These are phyloP conservation scores for Halichondria panicea DNA, from an alignment of 37 sponge, comb jelly and placozoan species.

Conservation along the genomic window DNA sequence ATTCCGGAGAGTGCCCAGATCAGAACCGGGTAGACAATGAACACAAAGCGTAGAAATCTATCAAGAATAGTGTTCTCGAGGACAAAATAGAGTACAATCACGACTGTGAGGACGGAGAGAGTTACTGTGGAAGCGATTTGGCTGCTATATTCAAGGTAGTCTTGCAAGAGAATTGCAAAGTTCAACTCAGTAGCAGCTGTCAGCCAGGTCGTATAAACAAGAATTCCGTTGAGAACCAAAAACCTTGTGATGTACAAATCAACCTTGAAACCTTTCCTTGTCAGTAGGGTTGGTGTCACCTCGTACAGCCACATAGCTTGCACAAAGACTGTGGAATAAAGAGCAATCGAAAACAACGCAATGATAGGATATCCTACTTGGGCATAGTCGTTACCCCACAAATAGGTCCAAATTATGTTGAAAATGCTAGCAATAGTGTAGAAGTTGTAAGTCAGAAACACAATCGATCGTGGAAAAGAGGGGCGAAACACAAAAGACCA, in stretches of 20 bases:
- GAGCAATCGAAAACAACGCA: too few relatives aligned
- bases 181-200: slow-evolving; percentile 13
- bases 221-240: too few relatives aligned
- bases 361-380: too few relatives aligned
- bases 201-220: too few relatives aligned
- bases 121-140: background rate
- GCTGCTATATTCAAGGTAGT: background rate
- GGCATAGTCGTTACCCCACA: slow-evolving; percentile 55
- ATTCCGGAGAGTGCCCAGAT: slow-evolving; percentile 40
- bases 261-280: too few relatives aligned
- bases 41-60: slow-evolving; percentile 12
- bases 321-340: too few relatives aligned
- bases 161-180: slow-evolving; percentile 5
- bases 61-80: slow-evolving; percentile 50
- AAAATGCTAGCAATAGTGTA: slow-evolving; percentile 11
- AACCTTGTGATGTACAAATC: too few relatives aligned
- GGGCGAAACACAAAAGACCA: slow-evolving; percentile 65
- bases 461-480: slow-evolving; percentile 14
- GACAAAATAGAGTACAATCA: slow-evolving; percentile 11
- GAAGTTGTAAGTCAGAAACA: background rate
- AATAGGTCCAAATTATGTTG: slow-evolving; percentile 52
- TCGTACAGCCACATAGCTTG: too few relatives aligned
- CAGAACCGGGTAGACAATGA: slow-evolving; percentile 42
- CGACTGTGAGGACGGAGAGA: background rate
- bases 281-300: too few relatives aligned